Base-by-base conservation (phyloP, 1,140 invertebrate species). In the Acromyrmex echinatior region DNA sequence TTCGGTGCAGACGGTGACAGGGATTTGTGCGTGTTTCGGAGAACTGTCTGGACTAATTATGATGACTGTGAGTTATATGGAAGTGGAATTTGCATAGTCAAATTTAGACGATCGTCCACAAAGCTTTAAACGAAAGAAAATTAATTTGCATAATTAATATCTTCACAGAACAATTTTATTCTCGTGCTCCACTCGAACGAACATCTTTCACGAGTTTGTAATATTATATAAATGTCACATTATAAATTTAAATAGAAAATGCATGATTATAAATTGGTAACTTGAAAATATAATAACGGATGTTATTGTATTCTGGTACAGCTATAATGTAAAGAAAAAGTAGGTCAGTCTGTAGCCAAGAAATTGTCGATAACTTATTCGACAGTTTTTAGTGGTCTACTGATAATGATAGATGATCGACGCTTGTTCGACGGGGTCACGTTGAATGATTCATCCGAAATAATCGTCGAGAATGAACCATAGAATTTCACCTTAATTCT, bases 401-500 rank as follows among this genome's bases (percentile, higher is more conserved):
- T 70, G 39, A 45, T 77, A 58, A 58, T 77, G 56, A 77, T 45
- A 28, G 66, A 70, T 70, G 60, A 49, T 79, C 18, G 31, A 21
- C 60, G 45, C 5, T 66, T 16, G 39, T n/a, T 66, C 18, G 25
- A 79, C 12, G 78, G 58, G 45, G 39, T 81, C 65, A 21, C 63
- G 18, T 21, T 16, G 49, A 31, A 80, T 51, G 49, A 81, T 28
- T 62, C 65, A 68, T 70, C 51, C 25, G 31, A 16, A 71, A 71
- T 58, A 45, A 81, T 71, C 66, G 35, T 28, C 66, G 31, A 5
- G 68, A 74, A 45, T 39, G 78, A 70, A 60, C 35, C 35, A 60
- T 51, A 51, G 79, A 85, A 63, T 62, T 62, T 76, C 39, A 35
- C 58, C n/a, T 74, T 74, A 53, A 49, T n/a, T 84, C 28, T 39